Percentiles rank a stretch among this genome's conserved stretches.
These are phyloP conservation scores for Festucalex cinctus DNA, from an alignment of 2,113 vertebrate genomes.

Conservation along the genomic window DNA sequence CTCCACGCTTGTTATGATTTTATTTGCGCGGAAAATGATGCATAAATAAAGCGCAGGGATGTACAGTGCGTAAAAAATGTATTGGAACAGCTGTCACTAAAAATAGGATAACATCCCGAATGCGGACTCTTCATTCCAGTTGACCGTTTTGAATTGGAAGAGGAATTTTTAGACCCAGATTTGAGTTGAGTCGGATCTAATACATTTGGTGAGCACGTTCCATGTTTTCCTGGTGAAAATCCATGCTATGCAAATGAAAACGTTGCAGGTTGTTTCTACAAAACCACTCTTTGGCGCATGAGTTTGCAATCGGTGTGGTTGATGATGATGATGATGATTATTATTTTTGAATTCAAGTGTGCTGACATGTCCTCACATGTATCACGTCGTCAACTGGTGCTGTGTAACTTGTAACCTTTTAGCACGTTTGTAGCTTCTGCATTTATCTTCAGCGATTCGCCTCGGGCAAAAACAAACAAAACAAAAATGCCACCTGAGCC, in stretches of 20 bases:
- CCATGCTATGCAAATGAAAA: slow-evolving; percentile 65
- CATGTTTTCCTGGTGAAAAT: slow-evolving; percentile 45
- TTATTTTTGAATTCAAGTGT: background rate
- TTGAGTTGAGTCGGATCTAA: too few species aligned
- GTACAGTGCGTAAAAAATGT: slow-evolving; percentile 8
- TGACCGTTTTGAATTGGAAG: background rate
- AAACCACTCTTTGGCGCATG: slow-evolving; percentile 30
- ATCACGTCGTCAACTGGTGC: slow-evolving; percentile 58
- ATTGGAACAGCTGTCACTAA: background rate
- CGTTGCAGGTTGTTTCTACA: slow-evolving; percentile 31
- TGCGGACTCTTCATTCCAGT: background rate
- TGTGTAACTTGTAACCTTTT: slow-evolving; percentile 41
- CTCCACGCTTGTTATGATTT: slow-evolving; percentile 14
- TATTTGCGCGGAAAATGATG: slow-evolving; percentile 32
- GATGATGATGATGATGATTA: too few species aligned
- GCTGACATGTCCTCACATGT: slow-evolving; percentile 20
- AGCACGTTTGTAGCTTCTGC: slow-evolving; percentile 55
- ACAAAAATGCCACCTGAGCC: slow-evolving; percentile 49
- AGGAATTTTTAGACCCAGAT: background rate
- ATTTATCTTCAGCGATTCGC: slow-evolving; percentile 42
- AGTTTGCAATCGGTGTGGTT: slow-evolving; percentile 27
- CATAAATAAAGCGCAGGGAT: slow-evolving; percentile 40
- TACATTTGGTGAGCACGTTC: slow-evolving; percentile 1
- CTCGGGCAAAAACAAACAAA: slow-evolving; percentile 32
- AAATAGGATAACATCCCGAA: background rate